Conservation (phyloP, 2,797 vertebrate species). For the Antennarius maculatus region DNA sequence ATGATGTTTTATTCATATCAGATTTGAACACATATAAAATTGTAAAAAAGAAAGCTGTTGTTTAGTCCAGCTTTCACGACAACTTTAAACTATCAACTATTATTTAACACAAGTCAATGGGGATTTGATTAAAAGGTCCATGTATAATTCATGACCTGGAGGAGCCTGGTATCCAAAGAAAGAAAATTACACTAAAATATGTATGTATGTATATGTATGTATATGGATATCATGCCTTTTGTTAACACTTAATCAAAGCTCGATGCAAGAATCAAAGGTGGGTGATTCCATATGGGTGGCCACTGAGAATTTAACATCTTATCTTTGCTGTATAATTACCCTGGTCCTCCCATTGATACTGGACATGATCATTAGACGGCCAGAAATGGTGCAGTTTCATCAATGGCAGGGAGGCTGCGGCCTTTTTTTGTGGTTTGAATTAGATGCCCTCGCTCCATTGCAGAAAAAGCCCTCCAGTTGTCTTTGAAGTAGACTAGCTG, state of each 20-base stretch:
- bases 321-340: slow-evolving; percentile 45
- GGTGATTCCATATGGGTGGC: slow-evolving; percentile 33
- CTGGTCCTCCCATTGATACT: slow-evolving; percentile 35
- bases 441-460: slow-evolving; percentile 64
- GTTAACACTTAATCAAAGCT: slow-evolving; percentile 26
- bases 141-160: neutral
- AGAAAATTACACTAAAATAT: neutral
- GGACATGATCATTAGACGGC: slow-evolving; percentile 57
- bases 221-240: slow-evolving; percentile 13
- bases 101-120: slow-evolving; percentile 4
- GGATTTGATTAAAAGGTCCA: slow-evolving; percentile 8
- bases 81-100: neutral
- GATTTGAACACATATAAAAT: no score
- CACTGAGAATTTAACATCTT: slow-evolving; percentile 45
- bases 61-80: neutral
- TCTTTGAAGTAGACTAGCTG: slow-evolving; percentile 71
- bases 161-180: slow-evolving; percentile 1
- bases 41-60: no score
- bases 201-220: neutral
- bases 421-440: slow-evolving; percentile 66
- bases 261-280: slow-evolving; percentile 47
- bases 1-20: no score
- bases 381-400: slow-evolving; percentile 57
- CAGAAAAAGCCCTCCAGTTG: slow-evolving; percentile 64
- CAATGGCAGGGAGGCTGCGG: slow-evolving; percentile 56